A percentile compares a stretch with the other conserved stretches of the same genome.
Conservation (phyloP, 2,797 vertebrate species). For the Smutsia temminckii region DNA sequence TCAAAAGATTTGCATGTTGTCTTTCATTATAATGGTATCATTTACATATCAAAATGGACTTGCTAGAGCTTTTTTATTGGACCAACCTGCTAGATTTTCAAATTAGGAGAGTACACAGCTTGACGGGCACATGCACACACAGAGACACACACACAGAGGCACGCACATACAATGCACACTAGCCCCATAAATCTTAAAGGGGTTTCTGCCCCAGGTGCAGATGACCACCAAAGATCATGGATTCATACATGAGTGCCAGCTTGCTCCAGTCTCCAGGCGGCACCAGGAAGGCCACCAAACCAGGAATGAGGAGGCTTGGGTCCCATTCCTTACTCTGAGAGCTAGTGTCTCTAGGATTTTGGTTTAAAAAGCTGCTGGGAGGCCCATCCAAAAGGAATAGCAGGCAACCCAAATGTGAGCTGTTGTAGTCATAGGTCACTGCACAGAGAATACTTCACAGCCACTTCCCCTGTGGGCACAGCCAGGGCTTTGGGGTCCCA, state of each 20-base stretch:
- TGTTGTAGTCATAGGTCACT: not conserved
- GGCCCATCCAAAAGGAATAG: not conserved
- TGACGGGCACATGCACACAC: not conserved
- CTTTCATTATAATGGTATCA: constrained; percentile 46
- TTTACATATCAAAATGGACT: constrained; percentile 56
- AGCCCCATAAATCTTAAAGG: not conserved
- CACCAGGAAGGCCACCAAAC: not conserved
- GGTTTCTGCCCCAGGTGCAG: not conserved
- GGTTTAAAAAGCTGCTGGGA: constrained; percentile 33
- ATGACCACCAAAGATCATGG: not conserved
- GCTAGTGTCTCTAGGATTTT: not conserved
- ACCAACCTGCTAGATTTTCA: not conserved
- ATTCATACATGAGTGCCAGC: not conserved
- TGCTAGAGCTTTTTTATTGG: not conserved
- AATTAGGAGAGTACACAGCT: not conserved
- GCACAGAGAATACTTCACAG: not conserved
- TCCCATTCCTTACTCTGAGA: not conserved
- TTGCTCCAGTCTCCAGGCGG: not conserved
- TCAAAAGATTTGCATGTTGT: constrained; percentile 57
- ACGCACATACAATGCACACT: not conserved
- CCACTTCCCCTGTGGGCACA: not conserved
- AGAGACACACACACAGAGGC: not conserved
- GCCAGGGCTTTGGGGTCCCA: not conserved
- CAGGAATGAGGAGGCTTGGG: not conserved
- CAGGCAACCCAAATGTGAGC: not conserved